Evolutionary conservation across 2,797 vertebrate species (phyloP).

Genomic region (Sardinella longiceps): DNA sequence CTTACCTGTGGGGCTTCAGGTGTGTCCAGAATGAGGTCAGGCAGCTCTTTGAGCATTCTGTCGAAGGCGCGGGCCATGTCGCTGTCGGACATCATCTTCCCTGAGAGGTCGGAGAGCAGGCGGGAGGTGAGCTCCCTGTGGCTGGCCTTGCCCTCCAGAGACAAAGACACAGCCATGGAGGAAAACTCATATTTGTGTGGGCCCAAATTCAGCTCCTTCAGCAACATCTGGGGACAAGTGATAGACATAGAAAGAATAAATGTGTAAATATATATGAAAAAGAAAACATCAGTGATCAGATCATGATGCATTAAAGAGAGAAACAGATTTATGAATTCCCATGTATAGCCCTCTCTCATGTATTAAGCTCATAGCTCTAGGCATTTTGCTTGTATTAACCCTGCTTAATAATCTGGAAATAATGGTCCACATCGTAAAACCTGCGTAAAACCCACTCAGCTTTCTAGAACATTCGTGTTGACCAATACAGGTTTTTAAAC

Average conservation of each 20-base stretch:
- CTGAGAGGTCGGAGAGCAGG: constrained; percentile 82
- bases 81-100: constrained; percentile 74
- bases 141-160: constrained; percentile 87
- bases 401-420: too few species aligned
- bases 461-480: too few species aligned
- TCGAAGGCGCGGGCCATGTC: constrained; percentile 83
- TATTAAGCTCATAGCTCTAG: too few species aligned
- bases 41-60: constrained; percentile 81
- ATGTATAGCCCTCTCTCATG: too few species aligned
- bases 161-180: constrained; percentile 80
- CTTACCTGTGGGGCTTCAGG: constrained; percentile 86
- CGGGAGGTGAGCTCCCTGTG: constrained; percentile 88
- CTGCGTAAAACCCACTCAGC: too few species aligned
- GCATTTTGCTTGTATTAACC: too few species aligned
- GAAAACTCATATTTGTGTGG: constrained; percentile 77
- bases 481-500: too few species aligned
- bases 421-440: too few species aligned
- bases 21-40: constrained; percentile 88
- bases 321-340: too few species aligned
- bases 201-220: constrained; percentile 83
- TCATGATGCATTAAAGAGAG: too few species aligned
- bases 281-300: background rate
- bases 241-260: background rate
- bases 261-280: background rate
- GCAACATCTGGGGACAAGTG: constrained; percentile 72